phyloP scores from a whole-genome alignment of 2,888 invertebrate genomes.

The Siphlonurus alternatus region DNA sequence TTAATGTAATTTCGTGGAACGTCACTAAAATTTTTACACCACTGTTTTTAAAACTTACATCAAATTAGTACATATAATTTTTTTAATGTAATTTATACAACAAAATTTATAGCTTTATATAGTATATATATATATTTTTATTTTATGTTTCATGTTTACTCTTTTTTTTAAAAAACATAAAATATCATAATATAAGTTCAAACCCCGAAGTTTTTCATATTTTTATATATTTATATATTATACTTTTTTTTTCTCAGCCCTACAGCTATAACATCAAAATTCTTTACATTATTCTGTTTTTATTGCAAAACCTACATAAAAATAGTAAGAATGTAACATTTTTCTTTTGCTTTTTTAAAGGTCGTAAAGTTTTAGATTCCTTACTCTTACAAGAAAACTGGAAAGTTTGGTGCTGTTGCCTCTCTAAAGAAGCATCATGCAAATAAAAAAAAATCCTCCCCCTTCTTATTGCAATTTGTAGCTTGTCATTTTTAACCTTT shows the following conservation, averaged over 20 bases:
- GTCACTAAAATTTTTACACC: too few relatives aligned
- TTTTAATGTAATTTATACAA: too few relatives aligned
- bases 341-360: background rate
- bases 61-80: too few relatives aligned
- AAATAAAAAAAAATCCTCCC: background rate
- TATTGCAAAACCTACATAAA: constrained; percentile 1
- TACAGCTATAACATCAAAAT: background rate
- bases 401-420: background rate
- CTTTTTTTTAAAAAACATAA: too few relatives aligned
- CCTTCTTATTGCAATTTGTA: background rate
- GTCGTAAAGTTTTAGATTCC: background rate
- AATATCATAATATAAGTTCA: too few relatives aligned
- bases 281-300: background rate
- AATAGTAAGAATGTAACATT: background rate
- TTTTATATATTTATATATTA: background rate
- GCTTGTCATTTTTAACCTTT: background rate
- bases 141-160: too few relatives aligned
- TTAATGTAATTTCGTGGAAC: too few relatives aligned
- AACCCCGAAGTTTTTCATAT: background rate
- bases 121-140: too few relatives aligned
- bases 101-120: too few relatives aligned
- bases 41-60: too few relatives aligned
- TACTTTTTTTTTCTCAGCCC: background rate
- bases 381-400: background rate
- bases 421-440: too few relatives aligned